These are phyloP conservation scores for Dynastes maya DNA, from an alignment of 2,888 invertebrate species.

Conservation along the genomic window DNA sequence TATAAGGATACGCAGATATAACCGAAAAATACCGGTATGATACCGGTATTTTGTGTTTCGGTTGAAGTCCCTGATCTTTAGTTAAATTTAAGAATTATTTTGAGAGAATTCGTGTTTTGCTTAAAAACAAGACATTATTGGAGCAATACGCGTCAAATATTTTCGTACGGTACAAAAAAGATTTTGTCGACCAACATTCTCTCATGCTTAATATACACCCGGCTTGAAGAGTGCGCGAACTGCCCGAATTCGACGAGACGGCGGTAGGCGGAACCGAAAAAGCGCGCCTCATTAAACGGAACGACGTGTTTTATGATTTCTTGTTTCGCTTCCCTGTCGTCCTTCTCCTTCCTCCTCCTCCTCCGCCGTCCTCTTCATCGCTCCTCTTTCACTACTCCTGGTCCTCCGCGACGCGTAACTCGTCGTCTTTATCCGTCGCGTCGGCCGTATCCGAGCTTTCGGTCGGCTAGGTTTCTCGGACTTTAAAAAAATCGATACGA, in stretches of 20 bases:
- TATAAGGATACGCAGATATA: too few species aligned
- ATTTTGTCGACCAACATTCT: too few species aligned
- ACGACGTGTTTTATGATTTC: slow-evolving; percentile 44
- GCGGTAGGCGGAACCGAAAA: slow-evolving; percentile 35
- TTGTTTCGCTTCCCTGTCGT: background rate
- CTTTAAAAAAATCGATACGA: slow-evolving; percentile 56
- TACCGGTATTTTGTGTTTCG: too few species aligned
- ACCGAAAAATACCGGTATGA: too few species aligned
- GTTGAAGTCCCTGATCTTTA: too few species aligned
- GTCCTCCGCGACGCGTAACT: background rate
- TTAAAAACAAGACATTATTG: too few species aligned
- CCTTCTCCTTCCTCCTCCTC: background rate
- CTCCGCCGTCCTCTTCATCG: background rate
- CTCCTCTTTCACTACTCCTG: background rate
- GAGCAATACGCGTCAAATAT: too few species aligned
- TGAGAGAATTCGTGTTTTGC: too few species aligned
- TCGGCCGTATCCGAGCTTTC: slow-evolving; percentile 18
- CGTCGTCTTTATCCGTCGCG: slow-evolving; percentile 2
- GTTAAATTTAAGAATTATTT: too few species aligned
- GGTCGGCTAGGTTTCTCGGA: slow-evolving; percentile 38
- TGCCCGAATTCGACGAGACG: slow-evolving; percentile 29
- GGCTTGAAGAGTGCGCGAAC: slow-evolving; percentile 12
- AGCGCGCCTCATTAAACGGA: slow-evolving; percentile 49
- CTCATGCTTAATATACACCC: too few species aligned
- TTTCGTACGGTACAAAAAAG: too few species aligned